These are phyloP conservation scores for Mus spicilegus DNA, from an alignment of 2,113 vertebrate species.

Conservation along the genomic window DNA sequence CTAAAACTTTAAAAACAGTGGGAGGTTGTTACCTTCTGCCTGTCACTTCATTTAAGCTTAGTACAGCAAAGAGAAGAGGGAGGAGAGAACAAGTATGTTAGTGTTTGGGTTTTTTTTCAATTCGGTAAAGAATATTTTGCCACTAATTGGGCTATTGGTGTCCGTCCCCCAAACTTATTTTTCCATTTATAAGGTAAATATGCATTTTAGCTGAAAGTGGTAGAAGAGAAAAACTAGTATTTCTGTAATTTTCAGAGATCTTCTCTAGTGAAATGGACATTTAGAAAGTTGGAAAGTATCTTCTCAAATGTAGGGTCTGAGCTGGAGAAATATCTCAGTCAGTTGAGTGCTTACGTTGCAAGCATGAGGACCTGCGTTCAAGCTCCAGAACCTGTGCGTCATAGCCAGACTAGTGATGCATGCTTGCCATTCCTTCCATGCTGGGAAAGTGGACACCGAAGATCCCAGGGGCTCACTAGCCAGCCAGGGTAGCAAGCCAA, in stretches of 20 bases:
- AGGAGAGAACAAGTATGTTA: neutral
- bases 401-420: neutral
- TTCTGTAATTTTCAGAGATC: slow-evolving; percentile 51
- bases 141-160: neutral
- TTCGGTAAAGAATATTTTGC: neutral
- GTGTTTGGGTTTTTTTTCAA: neutral
- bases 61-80: neutral
- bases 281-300: neutral
- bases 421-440: neutral
- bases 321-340: neutral
- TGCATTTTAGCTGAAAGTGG: slow-evolving; percentile 3
- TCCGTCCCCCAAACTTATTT: neutral
- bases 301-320: neutral
- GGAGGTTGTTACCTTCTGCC: neutral
- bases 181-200: neutral
- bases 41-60: slow-evolving; percentile 50
- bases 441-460: neutral
- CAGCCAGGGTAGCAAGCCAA: neutral
- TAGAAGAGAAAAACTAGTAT: slow-evolving; percentile 6
- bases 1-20: slow-evolving; percentile 30
- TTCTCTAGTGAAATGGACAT: slow-evolving; percentile 13
- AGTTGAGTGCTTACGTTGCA: neutral
- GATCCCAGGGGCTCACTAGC: neutral
- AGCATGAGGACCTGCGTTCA: neutral
- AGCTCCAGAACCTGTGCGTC: neutral